Evolutionary conservation across 92 coral and sea anemone genomes (phyloP).

Genomic region (Micromussa lordhowensis): DNA sequence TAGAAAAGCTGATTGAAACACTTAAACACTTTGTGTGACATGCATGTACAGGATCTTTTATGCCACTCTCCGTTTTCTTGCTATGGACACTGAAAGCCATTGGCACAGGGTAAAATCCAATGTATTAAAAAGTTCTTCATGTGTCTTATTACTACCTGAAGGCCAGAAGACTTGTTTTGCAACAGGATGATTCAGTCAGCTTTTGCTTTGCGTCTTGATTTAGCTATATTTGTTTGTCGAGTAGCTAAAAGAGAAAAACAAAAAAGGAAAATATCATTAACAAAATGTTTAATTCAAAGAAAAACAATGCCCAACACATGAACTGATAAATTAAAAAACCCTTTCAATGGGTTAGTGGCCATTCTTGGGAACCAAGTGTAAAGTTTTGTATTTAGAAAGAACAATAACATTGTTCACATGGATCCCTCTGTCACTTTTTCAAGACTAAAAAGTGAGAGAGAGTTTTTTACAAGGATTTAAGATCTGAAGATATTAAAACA

Average conservation of each 20-base stretch:
- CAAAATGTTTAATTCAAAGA: neutral
- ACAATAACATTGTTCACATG: no score
- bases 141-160: neutral
- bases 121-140: neutral
- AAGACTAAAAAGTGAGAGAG: no score
- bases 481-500: no score
- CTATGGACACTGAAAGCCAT: neutral
- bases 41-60: neutral
- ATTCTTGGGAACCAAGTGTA: no score
- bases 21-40: neutral
- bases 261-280: neutral
- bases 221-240: slow-evolving; percentile 80
- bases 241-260: slow-evolving; percentile 51
- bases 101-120: neutral
- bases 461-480: no score
- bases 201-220: slow-evolving; percentile 78
- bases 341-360: no score
- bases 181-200: slow-evolving; percentile 59
- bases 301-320: no score
- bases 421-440: no score
- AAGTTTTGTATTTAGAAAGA: no score
- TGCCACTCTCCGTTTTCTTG: neutral
- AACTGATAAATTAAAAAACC: no score
- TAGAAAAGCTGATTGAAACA: neutral
- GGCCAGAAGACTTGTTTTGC: neutral